Evolutionary conservation across 2,113 vertebrate genomes (phyloP).

Genomic region (Dasyprocta punctata): DNA sequence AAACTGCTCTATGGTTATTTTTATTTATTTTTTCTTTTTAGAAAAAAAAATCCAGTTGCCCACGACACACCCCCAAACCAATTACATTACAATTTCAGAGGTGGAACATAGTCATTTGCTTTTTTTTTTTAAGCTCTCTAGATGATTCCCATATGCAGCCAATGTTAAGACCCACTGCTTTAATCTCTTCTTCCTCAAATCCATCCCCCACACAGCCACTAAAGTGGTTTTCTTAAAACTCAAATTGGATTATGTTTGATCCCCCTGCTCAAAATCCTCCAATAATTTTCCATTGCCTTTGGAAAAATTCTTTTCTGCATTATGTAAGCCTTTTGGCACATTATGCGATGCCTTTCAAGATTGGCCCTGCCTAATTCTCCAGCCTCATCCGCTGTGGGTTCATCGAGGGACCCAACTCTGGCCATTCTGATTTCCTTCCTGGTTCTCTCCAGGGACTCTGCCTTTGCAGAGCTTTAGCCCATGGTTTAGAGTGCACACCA

Average conservation of each 20-base stretch:
- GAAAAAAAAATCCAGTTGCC: too few species aligned
- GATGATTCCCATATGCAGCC: background rate
- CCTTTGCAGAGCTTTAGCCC: too few species aligned
- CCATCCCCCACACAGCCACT: background rate
- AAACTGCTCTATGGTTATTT: too few species aligned
- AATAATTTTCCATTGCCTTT: background rate
- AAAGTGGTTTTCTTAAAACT: slow-evolving; percentile 47
- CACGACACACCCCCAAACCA: background rate
- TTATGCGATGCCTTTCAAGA: background rate
- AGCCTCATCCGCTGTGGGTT: background rate
- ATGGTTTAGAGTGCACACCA: too few species aligned
- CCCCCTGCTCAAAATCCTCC: slow-evolving; percentile 26
- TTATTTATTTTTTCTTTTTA: too few species aligned
- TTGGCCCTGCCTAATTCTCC: background rate
- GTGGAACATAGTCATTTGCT: background rate
- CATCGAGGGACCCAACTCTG: background rate
- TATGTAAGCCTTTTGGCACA: background rate
- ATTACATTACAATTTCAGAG: background rate
- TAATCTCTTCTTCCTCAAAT: background rate
- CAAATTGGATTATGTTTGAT: slow-evolving; percentile 42
- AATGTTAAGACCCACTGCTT: background rate
- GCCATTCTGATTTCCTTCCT: background rate
- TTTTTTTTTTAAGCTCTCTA: background rate
- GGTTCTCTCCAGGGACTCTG: background rate
- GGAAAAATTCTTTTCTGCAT: background rate